phyloP scores from a whole-genome alignment of 1,140 invertebrate species.

The Trichoplusia ni region DNA sequence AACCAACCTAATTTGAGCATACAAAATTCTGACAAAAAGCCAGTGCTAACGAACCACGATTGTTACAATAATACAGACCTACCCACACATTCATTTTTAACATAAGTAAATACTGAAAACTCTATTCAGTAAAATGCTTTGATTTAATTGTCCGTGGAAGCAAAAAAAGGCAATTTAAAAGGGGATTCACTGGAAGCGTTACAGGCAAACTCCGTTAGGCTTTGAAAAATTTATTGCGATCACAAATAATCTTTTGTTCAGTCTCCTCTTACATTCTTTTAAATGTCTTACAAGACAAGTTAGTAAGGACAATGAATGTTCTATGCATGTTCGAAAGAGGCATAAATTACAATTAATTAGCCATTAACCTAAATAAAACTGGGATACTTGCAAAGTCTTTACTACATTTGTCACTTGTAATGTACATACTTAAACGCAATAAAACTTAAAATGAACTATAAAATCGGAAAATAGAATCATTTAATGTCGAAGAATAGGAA shows the following conservation, averaged over 20 bases:
- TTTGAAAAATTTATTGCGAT: conserved; percentile 50
- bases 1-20: conserved; percentile 10
- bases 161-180: conserved; percentile 45
- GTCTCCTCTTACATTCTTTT: conserved; percentile 38
- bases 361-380: neutral
- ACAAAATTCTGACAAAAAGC: conserved; percentile 1
- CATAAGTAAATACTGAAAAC: conserved; percentile 4
- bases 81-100: conserved; percentile 9
- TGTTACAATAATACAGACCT: conserved; percentile 3
- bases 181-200: conserved; percentile 21
- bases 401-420: neutral
- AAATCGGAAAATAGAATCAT: no score
- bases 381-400: neutral
- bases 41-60: neutral
- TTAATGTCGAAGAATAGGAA: no score
- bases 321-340: neutral
- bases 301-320: neutral
- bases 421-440: no score
- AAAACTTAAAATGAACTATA: no score
- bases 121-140: conserved; percentile 25
- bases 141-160: conserved; percentile 44
- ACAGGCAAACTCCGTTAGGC: conserved; percentile 28
- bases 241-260: conserved; percentile 46
- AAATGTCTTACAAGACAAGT: conserved; percentile 27
- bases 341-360: conserved; percentile 5